Percentiles rank a stretch among this genome's conserved stretches.
Evolutionary conservation across 1,140 invertebrate genomes (phyloP).

Genomic region (Sarcophaga bullata): DNA sequence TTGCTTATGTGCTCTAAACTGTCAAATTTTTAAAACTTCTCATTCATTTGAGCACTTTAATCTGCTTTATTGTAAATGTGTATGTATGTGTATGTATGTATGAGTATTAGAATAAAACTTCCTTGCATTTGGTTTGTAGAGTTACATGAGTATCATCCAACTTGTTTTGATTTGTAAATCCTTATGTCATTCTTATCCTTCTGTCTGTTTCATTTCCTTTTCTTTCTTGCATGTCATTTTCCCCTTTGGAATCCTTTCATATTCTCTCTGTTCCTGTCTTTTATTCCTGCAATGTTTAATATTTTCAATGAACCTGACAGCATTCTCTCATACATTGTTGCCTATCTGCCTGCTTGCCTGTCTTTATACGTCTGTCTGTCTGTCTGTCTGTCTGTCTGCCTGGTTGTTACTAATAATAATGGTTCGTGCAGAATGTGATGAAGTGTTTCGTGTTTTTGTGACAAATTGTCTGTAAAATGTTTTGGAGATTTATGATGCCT

Average conservation of each 20-base stretch:
- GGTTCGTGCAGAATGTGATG: neutral
- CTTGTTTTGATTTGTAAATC: too few species aligned
- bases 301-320: neutral
- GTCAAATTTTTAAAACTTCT: too few species aligned
- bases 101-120: too few species aligned
- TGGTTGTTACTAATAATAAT: neutral
- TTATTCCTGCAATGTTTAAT: neutral
- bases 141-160: too few species aligned
- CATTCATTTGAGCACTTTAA: too few species aligned
- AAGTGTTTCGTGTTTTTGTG: conserved; percentile 14
- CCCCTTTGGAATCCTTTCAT: neutral
- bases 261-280: neutral
- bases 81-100: too few species aligned
- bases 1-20: too few species aligned
- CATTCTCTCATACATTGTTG: neutral
- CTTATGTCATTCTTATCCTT: too few species aligned
- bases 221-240: too few species aligned
- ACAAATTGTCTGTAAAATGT: conserved; percentile 18
- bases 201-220: too few species aligned
- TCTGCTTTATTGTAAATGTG: too few species aligned
- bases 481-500: conserved; percentile 13
- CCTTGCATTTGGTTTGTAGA: too few species aligned
- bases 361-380: neutral
- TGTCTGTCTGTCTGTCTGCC: neutral
- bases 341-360: neutral